Conservation (phyloP, 2,113 vertebrate genomes). For the Nematolebias whitei region DNA sequence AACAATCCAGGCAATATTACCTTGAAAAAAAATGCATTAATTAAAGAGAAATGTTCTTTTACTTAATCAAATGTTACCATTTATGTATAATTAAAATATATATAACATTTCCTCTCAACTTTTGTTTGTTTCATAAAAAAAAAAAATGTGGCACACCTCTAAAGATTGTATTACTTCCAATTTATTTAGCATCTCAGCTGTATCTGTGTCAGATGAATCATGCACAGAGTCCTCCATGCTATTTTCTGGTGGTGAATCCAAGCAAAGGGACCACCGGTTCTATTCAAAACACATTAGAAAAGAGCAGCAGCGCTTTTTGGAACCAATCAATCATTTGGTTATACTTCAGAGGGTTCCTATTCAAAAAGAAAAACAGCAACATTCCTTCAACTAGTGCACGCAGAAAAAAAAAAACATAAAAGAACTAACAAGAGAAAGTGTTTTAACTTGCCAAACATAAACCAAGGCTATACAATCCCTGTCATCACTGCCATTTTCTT, state of each 20-base stretch:
- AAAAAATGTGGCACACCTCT: background rate
- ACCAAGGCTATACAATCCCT: background rate
- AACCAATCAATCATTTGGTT: background rate
- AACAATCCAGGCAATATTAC: no score
- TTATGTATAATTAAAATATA: no score
- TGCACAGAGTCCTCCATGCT: background rate
- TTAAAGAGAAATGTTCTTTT: no score
- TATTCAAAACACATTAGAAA: background rate
- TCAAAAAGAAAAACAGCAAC: background rate
- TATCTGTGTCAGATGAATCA: background rate
- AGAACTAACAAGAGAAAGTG: background rate
- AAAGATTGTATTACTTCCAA: background rate
- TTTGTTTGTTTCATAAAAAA: no score
- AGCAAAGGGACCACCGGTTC: background rate
- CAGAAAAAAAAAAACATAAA: background rate
- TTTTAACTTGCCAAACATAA: background rate
- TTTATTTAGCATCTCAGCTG: background rate
- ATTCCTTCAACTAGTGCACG: background rate
- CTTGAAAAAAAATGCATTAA: no score
- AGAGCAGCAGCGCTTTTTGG: background rate
- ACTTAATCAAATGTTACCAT: no score
- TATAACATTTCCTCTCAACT: no score
- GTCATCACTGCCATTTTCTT: background rate
- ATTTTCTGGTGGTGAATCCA: background rate
- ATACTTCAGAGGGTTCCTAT: background rate